Base-by-base conservation (phyloP, 2,113 vertebrate species). In the Todiramphus saurophagus region DNA sequence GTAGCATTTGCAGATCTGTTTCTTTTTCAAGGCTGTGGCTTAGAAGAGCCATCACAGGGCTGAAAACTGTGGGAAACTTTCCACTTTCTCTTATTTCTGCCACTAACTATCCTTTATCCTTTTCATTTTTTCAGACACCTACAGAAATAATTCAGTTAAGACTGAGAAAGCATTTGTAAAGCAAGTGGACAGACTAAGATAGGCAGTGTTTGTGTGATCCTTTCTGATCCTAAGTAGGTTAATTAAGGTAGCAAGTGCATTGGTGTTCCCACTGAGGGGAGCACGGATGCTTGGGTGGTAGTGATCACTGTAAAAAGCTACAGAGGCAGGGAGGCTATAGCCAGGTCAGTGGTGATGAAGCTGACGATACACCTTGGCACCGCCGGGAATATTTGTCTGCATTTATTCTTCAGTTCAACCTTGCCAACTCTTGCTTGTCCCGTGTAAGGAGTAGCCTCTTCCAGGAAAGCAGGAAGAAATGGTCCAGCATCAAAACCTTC, bases 191-290 rank as follows among this genome's bases (percentile, higher is more conserved):
- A 58, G 48, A 35, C 35, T 46, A 37, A 85, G 77, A 33, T 12
- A 53, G 9, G 30, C n/a, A 68, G 39, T 2, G 3, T 67, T 66
- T 41, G 16, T 56, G 14, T 79, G 56, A 87, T 78, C 44, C 19
- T 63, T 75, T 87, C 69, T 67, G 41, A 81, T 67, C 12, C 0
- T 15, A 43, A 48, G 33, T 18, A 28, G 2, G 0, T 67, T 55
- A 7, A 73, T 72, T 44, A 67, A 51, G 48, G 16, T n/a, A 55
- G 74, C 0, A 0, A 27, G 6, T 39, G 15, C 5, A 0, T 11
- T 67, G 51, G 12, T 59, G 53, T 72, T 90, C 70, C 31, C n/a
- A 10, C 11, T 18, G 41, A 62, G 46, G 35, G 25, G 69, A 74
- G n/a, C 13, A 1, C 4, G 17, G 39, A n/a, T 62, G 50, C 60